Conservation (phyloP, 1,140 invertebrate species). For the Druon quercuslanigerum region DNA sequence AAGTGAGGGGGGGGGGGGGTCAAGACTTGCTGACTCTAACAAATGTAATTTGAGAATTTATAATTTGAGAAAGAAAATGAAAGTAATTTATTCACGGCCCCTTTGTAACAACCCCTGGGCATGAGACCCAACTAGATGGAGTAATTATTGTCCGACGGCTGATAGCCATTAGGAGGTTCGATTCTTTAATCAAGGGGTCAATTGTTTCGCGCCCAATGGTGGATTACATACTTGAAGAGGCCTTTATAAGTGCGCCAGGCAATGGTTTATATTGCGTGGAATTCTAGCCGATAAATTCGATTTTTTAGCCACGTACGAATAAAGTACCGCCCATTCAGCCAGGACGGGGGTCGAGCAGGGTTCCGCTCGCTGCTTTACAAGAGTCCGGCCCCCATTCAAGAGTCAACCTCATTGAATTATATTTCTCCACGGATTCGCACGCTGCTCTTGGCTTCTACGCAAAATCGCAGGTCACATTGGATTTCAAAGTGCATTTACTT, state of each 20-base stretch:
- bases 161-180: background rate
- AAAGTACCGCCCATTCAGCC: constrained; percentile 60
- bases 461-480: constrained; percentile 47
- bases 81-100: too few species aligned
- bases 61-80: too few species aligned
- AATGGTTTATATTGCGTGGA: constrained; percentile 55
- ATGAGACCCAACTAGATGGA: constrained; percentile 25
- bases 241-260: constrained; percentile 25
- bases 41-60: too few species aligned
- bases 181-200: constrained; percentile 50
- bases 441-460: constrained; percentile 30
- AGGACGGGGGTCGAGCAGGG: constrained; percentile 43
- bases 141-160: constrained; percentile 47
- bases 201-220: constrained; percentile 42
- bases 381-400: constrained; percentile 57
- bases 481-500: constrained; percentile 38
- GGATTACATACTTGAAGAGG: constrained; percentile 8
- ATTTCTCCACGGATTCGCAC: constrained; percentile 54
- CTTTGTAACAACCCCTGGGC: constrained; percentile 30
- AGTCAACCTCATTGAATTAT: constrained; percentile 63
- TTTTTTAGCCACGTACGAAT: constrained; percentile 59
- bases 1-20: too few species aligned
- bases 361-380: constrained; percentile 49
- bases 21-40: too few species aligned
- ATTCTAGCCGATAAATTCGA: constrained; percentile 62